Base-by-base conservation (phyloP, 2,797 vertebrate species). In the Molossus molossus region DNA sequence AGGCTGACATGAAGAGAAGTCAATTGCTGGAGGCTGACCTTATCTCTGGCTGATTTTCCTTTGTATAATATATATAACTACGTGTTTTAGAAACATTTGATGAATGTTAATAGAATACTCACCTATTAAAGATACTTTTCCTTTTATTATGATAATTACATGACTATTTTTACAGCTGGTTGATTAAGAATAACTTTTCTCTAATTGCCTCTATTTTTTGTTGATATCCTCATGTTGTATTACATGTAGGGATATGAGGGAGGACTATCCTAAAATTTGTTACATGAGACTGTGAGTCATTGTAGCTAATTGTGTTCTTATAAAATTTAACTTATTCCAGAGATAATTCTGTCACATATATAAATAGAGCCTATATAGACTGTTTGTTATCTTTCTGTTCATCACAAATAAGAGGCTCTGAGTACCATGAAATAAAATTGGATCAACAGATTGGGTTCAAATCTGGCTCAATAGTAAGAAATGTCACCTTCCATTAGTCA, bases 1-100 rank as follows among this genome's bases (percentile, higher is more conserved):
- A 95, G 95, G 53, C 53, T 94, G 83, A 91, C 50, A 70, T 7
- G 60, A 93, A 84, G 37, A 95, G 50, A 96, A 96, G 94, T 96
- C 97, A 97, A 91, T 87, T 96, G 96, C 88, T 96, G 76, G 75
- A 12, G 0, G 83, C 82, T 91, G 93, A 96, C 91, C 97, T 96
- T 94, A 96, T 96, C 83, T 96, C 60, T 94, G 79, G 15, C 70
- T 93, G 75, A 72, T 69, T 91, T 37, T 92, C 86, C 93, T 96
- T 77, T 89, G 75, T 95, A 91, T 94, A 94, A 92, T 57, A 48
- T 33, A 12, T 91, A 80, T 67, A 94, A 94, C 23, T 94, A 70
- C 48, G 73, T 69, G 75, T 96, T 95, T 95, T 95, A 95, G 95
- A 60, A 89, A 91, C 79, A 55, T 81, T 76, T 86, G 70, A 89